Evolutionary conservation across 2,797 vertebrate genomes (phyloP).

Genomic region (Artibeus lituratus): DNA sequence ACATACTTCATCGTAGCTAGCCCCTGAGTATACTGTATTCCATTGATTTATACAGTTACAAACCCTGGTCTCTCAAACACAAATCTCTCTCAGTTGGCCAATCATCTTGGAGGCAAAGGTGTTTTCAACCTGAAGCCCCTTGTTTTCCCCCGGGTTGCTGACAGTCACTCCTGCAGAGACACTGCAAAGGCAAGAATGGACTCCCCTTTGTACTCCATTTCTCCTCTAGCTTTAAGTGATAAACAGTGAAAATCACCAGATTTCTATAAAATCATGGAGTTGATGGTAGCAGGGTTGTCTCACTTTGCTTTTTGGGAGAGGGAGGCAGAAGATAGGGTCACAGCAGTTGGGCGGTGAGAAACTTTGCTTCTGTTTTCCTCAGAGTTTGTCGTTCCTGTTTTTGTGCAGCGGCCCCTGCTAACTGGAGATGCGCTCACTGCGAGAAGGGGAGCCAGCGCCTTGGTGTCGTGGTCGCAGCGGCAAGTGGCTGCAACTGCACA

Average conservation of each 20-base stretch:
- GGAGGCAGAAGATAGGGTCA: neutral
- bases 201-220: neutral
- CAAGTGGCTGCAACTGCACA: neutral
- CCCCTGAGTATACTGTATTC: slow-evolving; percentile 72
- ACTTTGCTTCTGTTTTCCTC: slow-evolving; percentile 54
- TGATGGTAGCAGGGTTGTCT: neutral
- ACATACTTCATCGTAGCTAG: slow-evolving; percentile 74
- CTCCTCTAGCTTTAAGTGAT: neutral
- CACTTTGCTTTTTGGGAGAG: neutral
- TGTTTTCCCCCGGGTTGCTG: slow-evolving; percentile 42
- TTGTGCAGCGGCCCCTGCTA: slow-evolving; percentile 5
- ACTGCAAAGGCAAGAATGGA: neutral
- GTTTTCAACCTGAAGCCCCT: slow-evolving; percentile 76
- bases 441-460: slow-evolving; percentile 39
- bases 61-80: slow-evolving; percentile 75
- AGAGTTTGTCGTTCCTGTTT: slow-evolving; percentile 34
- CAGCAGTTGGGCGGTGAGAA: neutral
- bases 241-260: neutral
- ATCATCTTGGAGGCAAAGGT: slow-evolving; percentile 74
- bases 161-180: neutral
- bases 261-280: neutral
- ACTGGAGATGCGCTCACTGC: slow-evolving; percentile 28
- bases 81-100: slow-evolving; percentile 74
- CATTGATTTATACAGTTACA: slow-evolving; percentile 79
- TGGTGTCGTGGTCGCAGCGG: slow-evolving; percentile 5